These are phyloP conservation scores for Pachyrhynchus sulphureomaculatus DNA, from an alignment of 1,140 invertebrate genomes.

Conservation along the genomic window DNA sequence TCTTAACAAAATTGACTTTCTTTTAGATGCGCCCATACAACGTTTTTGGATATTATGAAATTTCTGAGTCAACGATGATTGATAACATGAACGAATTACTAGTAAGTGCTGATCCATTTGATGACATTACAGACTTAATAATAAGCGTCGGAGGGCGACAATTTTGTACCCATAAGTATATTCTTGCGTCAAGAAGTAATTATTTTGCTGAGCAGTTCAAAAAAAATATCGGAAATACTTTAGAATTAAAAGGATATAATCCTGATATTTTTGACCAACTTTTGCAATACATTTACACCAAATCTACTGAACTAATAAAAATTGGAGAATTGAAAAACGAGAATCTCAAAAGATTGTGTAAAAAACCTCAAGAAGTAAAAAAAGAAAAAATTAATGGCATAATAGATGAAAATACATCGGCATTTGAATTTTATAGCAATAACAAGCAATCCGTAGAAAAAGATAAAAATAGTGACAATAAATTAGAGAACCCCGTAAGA, in stretches of 20 bases:
- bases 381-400: constrained; percentile 22
- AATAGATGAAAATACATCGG: constrained; percentile 48
- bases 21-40: not conserved
- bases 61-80: not conserved
- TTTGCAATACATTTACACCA: constrained; percentile 66
- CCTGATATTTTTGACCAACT: constrained; percentile 66
- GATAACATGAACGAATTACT: constrained; percentile 60
- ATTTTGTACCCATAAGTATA: constrained; percentile 68
- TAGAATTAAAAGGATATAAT: constrained; percentile 55
- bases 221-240: constrained; percentile 15
- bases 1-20: not conserved
- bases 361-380: constrained; percentile 19
- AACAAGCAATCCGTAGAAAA: constrained; percentile 40
- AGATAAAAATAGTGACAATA: constrained; percentile 39
- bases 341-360: constrained; percentile 11
- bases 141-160: constrained; percentile 59
- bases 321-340: constrained; percentile 49
- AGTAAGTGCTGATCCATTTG: constrained; percentile 59
- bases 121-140: constrained; percentile 68
- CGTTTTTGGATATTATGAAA: not conserved
- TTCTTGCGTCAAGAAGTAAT: constrained; percentile 65
- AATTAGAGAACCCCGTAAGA: constrained; percentile 55
- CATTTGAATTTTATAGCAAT: constrained; percentile 58
- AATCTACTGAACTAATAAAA: constrained; percentile 61
- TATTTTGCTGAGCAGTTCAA: constrained; percentile 53